A percentile compares a stretch with the other conserved stretches of the same genome.
phyloP scores from a whole-genome alignment of 2,888 invertebrate species.

The Copidosoma aretas region DNA sequence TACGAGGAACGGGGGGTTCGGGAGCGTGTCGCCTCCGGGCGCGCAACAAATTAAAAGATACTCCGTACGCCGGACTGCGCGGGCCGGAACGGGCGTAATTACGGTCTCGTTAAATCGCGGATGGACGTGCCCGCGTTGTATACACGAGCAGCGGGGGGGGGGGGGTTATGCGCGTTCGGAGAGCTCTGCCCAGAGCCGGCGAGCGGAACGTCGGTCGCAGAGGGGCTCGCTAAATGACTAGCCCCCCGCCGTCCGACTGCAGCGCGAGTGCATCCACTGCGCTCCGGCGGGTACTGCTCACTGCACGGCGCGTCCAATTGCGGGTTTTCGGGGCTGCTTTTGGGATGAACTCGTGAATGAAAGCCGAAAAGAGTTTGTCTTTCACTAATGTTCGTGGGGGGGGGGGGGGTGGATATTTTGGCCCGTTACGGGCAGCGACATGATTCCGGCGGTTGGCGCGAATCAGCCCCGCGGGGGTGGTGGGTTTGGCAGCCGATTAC shows the following conservation, averaged over 20 bases:
- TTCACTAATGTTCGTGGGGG: no score
- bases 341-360: no score
- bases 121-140: neutral
- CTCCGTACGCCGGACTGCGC: neutral
- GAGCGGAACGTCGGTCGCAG: constrained; percentile 22
- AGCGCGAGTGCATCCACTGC: constrained; percentile 5
- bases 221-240: constrained; percentile 8
- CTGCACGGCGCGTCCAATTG: no score
- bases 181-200: neutral
- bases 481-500: no score
- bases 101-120: constrained; percentile 13
- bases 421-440: no score
- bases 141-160: neutral
- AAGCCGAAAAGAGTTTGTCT: no score
- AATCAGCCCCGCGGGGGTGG: no score
- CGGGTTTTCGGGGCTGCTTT: no score
- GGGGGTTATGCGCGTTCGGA: constrained; percentile 9
- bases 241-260: constrained; percentile 14
- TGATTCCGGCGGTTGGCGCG: no score
- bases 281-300: neutral
- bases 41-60: constrained; percentile 9
- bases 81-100: constrained; percentile 14
- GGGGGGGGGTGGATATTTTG: no score
- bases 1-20: no score
- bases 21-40: neutral